Percentiles rank a stretch among this genome's conserved stretches.
Evolutionary conservation across 2,888 invertebrate species (phyloP).

Genomic region (Dioctria linearis): DNA sequence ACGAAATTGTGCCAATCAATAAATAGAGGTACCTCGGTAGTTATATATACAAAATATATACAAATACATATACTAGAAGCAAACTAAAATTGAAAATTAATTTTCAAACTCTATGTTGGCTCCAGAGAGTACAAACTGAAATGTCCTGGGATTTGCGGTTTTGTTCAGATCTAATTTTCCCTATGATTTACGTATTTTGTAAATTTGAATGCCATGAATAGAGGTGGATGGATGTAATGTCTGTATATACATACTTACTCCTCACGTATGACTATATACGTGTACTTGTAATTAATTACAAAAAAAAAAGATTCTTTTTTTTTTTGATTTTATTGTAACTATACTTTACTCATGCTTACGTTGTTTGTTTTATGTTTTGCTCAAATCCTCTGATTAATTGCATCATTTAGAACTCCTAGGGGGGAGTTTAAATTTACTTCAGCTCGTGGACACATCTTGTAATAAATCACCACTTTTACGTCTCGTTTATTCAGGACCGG

Average conservation of each 20-base stretch:
- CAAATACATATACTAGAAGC: not conserved
- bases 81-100: conserved; percentile 29
- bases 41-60: not conserved
- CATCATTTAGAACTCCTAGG: not conserved
- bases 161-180: conserved; percentile 8
- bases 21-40: not conserved
- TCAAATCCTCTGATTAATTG: conserved; percentile 33
- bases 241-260: too few species aligned
- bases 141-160: conserved; percentile 18
- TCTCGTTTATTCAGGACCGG: conserved; percentile 12
- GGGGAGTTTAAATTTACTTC: conserved; percentile 2
- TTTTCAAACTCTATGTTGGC: not conserved
- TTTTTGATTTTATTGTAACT: too few species aligned
- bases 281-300: too few species aligned
- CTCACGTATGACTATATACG: too few species aligned
- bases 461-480: conserved; percentile 37
- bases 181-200: conserved; percentile 28
- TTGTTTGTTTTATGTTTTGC: not conserved
- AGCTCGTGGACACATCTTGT: conserved; percentile 9
- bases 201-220: not conserved
- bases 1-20: conserved; percentile 28
- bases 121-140: not conserved
- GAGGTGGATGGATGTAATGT: not conserved
- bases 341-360: too few species aligned
- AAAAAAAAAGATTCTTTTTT: too few species aligned